These are phyloP conservation scores for Ianthella basta DNA, from an alignment of 37 sponge, comb jelly and placozoan species.

Conservation along the genomic window DNA sequence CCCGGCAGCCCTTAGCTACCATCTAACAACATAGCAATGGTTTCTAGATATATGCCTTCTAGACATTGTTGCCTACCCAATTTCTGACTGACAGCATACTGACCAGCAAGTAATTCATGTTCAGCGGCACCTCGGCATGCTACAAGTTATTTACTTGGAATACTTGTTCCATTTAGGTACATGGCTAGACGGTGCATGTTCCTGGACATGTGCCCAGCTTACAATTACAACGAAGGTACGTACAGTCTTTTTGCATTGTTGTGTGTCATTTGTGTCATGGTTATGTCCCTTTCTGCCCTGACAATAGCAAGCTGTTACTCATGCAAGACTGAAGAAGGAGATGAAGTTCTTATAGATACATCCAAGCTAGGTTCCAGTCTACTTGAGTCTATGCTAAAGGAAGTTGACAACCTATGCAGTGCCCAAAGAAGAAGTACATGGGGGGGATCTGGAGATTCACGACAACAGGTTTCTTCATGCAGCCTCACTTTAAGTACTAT, in stretches of 20 bases:
- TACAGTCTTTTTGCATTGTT: too few relatives aligned
- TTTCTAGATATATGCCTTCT: too few relatives aligned
- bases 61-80: too few relatives aligned
- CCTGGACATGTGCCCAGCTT: constrained; percentile 64
- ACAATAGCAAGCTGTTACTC: too few relatives aligned
- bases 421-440: constrained; percentile 14
- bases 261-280: too few relatives aligned
- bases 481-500: too few relatives aligned
- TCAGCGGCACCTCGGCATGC: neutral
- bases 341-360: constrained; percentile 51
- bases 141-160: neutral
- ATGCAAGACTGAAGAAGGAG: constrained; percentile 34
- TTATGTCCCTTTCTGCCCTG: too few relatives aligned
- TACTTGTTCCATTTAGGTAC: constrained; percentile 46
- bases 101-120: neutral
- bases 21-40: too few relatives aligned
- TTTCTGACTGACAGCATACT: too few relatives aligned
- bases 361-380: constrained; percentile 77
- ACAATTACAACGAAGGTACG: constrained; percentile 75
- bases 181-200: constrained; percentile 81
- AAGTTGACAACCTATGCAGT: constrained; percentile 76
- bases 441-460: too few relatives aligned
- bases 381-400: constrained; percentile 81
- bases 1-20: too few relatives aligned
- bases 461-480: too few relatives aligned